Base-by-base conservation (phyloP, 2,113 vertebrate genomes). In the Sturnus vulgaris region DNA sequence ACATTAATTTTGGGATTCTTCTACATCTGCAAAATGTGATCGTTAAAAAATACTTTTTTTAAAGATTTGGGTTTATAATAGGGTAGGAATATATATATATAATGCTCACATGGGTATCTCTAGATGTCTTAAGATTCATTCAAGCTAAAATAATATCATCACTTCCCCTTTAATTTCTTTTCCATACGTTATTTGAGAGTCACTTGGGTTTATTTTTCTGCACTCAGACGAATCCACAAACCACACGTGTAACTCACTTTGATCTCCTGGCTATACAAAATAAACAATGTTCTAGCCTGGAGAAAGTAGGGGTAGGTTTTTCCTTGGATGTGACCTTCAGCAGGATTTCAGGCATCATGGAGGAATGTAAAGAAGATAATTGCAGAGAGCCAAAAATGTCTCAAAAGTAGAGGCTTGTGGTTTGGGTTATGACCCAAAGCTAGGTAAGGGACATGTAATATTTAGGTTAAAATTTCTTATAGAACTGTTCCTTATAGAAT, bases 91-190 rank as follows among this genome's bases (percentile, higher is more conserved):
- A 50, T 22, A 19, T 40, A 25, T 49, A 25, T 49, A 31, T 22
- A 50, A 47, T 46, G 7, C 20, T 68, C n/a, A 24, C 12, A 31
- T 75, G 11, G 10, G 7, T 85, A 90, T 88, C 18, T 79, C 37
- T 82, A 35, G 10, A 22, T 87, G 10, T 57, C 12, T 85, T 61
- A 61, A 65, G 20, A 50, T 68, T 12, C 11, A 49, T 91, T 59
- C 7, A 87, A 76, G n/a, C 24, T 90, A 56, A 75, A 93, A 90
- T 42, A 3, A 35, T 49, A 21, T 64, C 2, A n/a, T 50, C 2
- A 71, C 87, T 93, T 83, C 35, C 27, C 23, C 27, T 88, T 95
- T 55, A 39, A 86, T 92, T 92, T 92, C 14, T 92, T 88, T 95
- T 76, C 40, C 33, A 39, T 83, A 19, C 5, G 14, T 91, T 80